Conservation (phyloP, 2,797 vertebrate species). For the Schizothorax lantsangensis region DNA sequence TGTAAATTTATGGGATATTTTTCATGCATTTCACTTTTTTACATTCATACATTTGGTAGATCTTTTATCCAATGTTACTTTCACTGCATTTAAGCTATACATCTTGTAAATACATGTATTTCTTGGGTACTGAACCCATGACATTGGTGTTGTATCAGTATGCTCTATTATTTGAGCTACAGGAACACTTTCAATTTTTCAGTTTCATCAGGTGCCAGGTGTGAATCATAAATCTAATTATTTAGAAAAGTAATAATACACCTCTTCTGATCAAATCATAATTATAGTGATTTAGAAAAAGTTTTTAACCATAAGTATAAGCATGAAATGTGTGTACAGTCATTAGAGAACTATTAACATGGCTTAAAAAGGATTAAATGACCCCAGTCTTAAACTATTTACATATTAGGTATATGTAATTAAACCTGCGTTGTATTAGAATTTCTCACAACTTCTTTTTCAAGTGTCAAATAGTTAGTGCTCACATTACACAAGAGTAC, state of each 20-base stretch:
- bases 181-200: background rate
- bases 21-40: background rate
- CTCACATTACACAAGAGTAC: constrained; percentile 18
- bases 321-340: background rate
- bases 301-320: background rate
- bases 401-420: background rate
- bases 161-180: constrained; percentile 4
- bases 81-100: background rate
- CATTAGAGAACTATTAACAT: background rate
- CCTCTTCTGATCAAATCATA: background rate
- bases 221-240: background rate
- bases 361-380: background rate
- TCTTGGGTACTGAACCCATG: background rate
- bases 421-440: background rate
- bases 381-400: background rate
- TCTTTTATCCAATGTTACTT: background rate
- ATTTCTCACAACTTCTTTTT: constrained; percentile 23
- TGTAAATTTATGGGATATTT: background rate
- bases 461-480: constrained; percentile 11
- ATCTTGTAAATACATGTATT: background rate
- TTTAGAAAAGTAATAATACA: background rate
- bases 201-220: background rate
- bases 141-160: background rate
- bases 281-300: background rate
- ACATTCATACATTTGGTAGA: background rate